phyloP scores from a whole-genome alignment of 2,113 vertebrate species.

The Alaudala cheleensis region DNA sequence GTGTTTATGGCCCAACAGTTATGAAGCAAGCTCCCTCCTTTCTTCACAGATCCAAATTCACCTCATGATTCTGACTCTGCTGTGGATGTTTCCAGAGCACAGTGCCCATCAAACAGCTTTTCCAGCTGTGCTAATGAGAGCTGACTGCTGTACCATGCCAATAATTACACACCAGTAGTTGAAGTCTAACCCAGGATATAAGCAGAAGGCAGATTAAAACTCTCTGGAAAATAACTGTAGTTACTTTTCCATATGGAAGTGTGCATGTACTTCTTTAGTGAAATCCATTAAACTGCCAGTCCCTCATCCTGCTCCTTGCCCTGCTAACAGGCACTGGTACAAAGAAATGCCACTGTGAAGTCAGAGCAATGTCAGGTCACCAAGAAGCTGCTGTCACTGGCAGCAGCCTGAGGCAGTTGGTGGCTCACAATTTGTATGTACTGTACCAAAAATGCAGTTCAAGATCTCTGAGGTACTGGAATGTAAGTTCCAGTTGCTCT shows the following conservation, averaged over 20 bases:
- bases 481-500: not conserved
- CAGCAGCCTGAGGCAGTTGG: not conserved
- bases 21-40: not conserved
- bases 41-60: not conserved
- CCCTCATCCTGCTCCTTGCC: not conserved
- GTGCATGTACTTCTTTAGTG: not conserved
- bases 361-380: not conserved
- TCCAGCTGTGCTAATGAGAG: not conserved
- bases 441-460: not conserved
- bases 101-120: not conserved
- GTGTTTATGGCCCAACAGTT: not conserved
- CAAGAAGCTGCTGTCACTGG: not conserved
- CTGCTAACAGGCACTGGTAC: not conserved
- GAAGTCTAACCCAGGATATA: not conserved
- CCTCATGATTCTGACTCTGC: rapidly evolving
- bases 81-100: not conserved
- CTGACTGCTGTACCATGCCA: not conserved
- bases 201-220: not conserved
- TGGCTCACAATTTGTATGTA: not conserved
- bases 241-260: not conserved
- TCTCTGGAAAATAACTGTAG: not conserved
- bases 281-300: not conserved
- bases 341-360: not conserved
- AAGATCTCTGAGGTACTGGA: not conserved
- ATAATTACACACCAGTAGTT: not conserved